Percentiles rank a stretch among this genome's conserved stretches.
Conservation (phyloP, 2,113 vertebrate genomes). For the Antigone vipio region DNA sequence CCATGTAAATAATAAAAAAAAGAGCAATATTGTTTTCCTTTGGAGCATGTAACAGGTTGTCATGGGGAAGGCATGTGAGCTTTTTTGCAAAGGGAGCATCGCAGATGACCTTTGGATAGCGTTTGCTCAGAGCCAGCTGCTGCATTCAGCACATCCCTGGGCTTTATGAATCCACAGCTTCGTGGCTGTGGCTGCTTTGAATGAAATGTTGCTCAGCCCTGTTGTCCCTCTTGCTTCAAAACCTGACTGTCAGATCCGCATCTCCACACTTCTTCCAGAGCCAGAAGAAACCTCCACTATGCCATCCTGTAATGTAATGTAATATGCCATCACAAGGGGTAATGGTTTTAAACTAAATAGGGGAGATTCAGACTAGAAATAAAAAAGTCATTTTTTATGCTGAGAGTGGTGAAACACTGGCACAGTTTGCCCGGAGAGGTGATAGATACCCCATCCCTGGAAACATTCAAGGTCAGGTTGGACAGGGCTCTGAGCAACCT, state of each 20-base stretch:
- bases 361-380: fast-evolving
- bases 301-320: fast-evolving
- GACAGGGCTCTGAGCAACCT: not conserved
- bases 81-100: not conserved
- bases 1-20: not conserved
- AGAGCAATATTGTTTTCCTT: constrained; percentile 12
- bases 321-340: fast-evolving
- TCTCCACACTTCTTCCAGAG: not conserved
- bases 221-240: not conserved
- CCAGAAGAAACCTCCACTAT: not conserved
- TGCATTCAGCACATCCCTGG: not conserved
- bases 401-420: not conserved
- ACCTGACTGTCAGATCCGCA: not conserved
- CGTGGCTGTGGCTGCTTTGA: not conserved
- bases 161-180: not conserved
- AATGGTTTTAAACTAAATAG: fast-evolving
- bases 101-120: not conserved
- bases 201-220: not conserved
- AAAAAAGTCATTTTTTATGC: not conserved
- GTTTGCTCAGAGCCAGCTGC: not conserved
- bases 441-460: not conserved
- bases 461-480: not conserved
- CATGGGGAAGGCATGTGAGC: constrained; percentile 44
- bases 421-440: not conserved
- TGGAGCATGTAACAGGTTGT: constrained; percentile 2